Evolutionary conservation across 1,140 invertebrate species (phyloP).

Genomic region (Nasonia vitripennis): DNA sequence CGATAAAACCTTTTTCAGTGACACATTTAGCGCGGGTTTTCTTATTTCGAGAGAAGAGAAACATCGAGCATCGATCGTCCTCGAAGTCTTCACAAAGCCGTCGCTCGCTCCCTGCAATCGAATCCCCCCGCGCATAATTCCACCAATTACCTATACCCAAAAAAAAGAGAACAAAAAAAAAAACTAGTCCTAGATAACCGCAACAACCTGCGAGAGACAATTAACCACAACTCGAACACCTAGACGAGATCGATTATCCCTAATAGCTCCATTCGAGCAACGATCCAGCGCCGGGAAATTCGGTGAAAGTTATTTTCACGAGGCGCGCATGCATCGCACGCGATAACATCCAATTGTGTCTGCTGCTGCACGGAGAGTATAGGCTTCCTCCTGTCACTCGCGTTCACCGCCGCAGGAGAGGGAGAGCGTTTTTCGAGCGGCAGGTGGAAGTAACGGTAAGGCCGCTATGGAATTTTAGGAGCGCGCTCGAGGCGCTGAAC

Average conservation of each 20-base stretch:
- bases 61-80: too few relatives aligned
- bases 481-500: not conserved
- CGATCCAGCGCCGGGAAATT: not conserved
- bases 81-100: not conserved
- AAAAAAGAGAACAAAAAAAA: not conserved
- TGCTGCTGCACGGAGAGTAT: too few relatives aligned
- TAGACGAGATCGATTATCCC: not conserved
- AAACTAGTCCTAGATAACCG: not conserved
- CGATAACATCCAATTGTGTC: slow-evolving; percentile 13
- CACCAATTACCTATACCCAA: not conserved
- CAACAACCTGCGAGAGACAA: not conserved
- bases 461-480: slow-evolving; percentile 28
- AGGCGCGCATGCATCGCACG: too few relatives aligned
- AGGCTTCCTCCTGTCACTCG: not conserved
- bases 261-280: not conserved
- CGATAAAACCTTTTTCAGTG: too few relatives aligned
- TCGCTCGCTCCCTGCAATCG: not conserved
- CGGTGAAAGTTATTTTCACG: not conserved
- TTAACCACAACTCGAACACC: not conserved
- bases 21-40: too few relatives aligned
- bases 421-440: not conserved
- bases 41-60: too few relatives aligned
- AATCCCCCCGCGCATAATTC: not conserved
- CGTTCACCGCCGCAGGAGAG: not conserved
- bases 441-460: slow-evolving; percentile 40